Base-by-base conservation (phyloP, 2,888 invertebrate species). In the Pammene aurita region DNA sequence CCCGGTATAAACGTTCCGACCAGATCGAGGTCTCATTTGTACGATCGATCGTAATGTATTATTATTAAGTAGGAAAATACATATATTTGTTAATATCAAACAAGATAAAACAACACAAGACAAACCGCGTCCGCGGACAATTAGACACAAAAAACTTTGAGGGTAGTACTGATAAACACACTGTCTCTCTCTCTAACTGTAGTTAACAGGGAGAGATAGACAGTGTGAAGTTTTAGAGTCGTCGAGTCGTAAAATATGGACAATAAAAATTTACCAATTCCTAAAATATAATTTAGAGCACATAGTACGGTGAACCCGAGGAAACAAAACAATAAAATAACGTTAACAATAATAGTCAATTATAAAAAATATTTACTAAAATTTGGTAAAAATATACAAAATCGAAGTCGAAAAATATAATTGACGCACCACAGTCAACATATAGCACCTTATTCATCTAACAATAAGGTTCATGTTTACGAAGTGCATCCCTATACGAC, bases 11-110 rank as follows among this genome's bases (percentile, higher is more conserved):
- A 38, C 11, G 14, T 13, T 16, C 26, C 62, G 26, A 62, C 13
- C 41, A 38, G 52, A 52, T 52, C 41, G 10, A 44, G n/a, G 1
- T 10, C 14, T 5, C n/a, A n/a, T n/a, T n/a, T n/a, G n/a, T n/a
- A n/a, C n/a, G n/a, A n/a, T n/a, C n/a, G n/a, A n/a, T n/a, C n/a
- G n/a, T n/a, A n/a, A n/a, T 38, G 48, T 50, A 50, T 16, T n/a
- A n/a, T 11, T 48, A 41, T 44, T 52, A 34, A 58, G 13, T 60
- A 50, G 34, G 60, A 54, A 54, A 60, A 60, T 52, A 62, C 38
- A 66, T n/a, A 35, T 38, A 38, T 57, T 52, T 16, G 50, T 66
- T 52, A 66, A 54, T 58, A 66, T 35, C 58, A 58, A 60, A 58
- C n/a, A 35, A 66, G 42, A 42, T 42, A 52, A 50, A 52, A 58